phyloP scores from a whole-genome alignment of 2,888 invertebrate genomes.

The Drosophila setosimentum region DNA sequence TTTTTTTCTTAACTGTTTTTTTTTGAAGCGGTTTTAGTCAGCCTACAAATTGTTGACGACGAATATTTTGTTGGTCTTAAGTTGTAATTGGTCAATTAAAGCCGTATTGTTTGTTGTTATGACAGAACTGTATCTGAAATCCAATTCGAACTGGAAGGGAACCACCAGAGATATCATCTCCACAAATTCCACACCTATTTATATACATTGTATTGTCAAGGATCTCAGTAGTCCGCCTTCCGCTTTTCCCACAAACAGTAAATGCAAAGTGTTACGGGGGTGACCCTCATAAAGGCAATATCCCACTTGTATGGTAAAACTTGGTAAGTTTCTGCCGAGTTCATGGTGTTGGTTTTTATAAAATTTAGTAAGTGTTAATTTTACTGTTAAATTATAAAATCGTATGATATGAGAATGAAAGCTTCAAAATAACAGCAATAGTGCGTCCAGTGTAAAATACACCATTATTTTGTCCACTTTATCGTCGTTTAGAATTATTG shows the following conservation, averaged over 20 bases:
- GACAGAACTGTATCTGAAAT: neutral
- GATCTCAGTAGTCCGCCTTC: conserved; percentile 33
- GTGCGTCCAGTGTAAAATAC: conserved; percentile 42
- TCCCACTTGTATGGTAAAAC: conserved; percentile 56
- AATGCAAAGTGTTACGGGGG: conserved; percentile 5
- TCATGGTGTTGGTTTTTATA: conserved; percentile 15
- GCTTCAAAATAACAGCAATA: conserved; percentile 29
- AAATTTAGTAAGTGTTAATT: conserved; percentile 46
- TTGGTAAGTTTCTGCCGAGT: conserved; percentile 51
- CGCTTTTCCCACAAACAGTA: conserved; percentile 41
- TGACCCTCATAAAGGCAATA: conserved; percentile 38
- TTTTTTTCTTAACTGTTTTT: conserved; percentile 1
- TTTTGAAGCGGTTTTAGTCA: neutral
- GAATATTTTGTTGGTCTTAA: neutral
- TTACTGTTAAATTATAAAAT: conserved; percentile 31
- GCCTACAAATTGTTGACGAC: neutral
- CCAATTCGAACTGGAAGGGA: conserved; percentile 33
- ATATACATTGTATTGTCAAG: conserved; percentile 50
- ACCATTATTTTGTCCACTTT: conserved; percentile 52
- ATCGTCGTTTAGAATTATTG: conserved; percentile 42
- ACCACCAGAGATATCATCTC: conserved; percentile 22
- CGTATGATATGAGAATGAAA: conserved; percentile 16
- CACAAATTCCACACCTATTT: conserved; percentile 27
- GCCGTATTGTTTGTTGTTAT: neutral
- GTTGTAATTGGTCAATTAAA: neutral